These are phyloP conservation scores for Falco punctatus DNA, from an alignment of 2,113 vertebrate genomes.

Conservation along the genomic window DNA sequence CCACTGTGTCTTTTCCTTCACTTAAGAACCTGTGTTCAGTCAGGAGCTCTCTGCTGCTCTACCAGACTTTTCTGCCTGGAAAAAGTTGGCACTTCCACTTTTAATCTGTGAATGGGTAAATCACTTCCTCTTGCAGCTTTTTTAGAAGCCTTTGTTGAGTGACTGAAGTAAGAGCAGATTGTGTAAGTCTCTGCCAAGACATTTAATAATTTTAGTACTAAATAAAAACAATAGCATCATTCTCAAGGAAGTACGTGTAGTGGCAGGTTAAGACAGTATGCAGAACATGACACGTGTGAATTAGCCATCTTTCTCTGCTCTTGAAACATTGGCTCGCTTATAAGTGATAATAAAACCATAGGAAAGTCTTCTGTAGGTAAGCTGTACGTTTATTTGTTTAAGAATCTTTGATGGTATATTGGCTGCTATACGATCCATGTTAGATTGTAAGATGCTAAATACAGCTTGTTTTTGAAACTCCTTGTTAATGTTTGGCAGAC, in stretches of 20 bases:
- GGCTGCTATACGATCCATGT: neutral
- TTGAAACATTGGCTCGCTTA: neutral
- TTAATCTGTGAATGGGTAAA: constrained; percentile 57
- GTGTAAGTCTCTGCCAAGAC: constrained; percentile 49
- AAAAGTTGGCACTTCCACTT: constrained; percentile 55
- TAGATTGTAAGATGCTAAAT: constrained; percentile 13
- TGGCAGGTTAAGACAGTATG: constrained; percentile 35
- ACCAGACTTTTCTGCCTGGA: constrained; percentile 17
- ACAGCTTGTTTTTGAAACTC: constrained; percentile 24
- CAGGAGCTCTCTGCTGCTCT: neutral
- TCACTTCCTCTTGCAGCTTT: constrained; percentile 59
- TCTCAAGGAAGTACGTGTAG: constrained; percentile 1
- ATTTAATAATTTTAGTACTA: constrained; percentile 62
- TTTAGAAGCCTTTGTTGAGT: constrained; percentile 52
- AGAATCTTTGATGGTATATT: constrained; percentile 26
- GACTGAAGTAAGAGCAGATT: constrained; percentile 54
- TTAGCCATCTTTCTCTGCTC: neutral
- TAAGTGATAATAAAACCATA: constrained; percentile 18
- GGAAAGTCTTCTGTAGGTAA: constrained; percentile 18
- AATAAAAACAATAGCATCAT: constrained; percentile 52
- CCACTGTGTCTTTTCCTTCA: neutral
- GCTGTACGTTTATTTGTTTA: constrained; percentile 12
- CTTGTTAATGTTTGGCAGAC: constrained; percentile 6
- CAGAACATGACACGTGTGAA: neutral
- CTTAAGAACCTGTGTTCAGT: neutral